Percentiles rank a stretch among this genome's conserved stretches.
Conservation (phyloP, 2,113 vertebrate species). For the Ochotona princeps region DNA sequence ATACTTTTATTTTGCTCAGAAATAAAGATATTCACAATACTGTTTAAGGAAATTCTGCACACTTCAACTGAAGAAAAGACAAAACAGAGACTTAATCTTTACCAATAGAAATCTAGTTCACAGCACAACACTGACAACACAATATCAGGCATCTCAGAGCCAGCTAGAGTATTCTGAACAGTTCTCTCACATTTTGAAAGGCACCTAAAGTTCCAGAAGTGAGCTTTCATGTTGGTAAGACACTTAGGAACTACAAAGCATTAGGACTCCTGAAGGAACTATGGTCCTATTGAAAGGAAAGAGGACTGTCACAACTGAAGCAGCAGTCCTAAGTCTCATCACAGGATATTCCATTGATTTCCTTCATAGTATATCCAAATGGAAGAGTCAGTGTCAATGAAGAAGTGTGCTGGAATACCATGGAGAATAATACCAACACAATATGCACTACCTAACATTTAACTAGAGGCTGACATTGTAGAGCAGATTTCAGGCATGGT, state of each 20-base stretch:
- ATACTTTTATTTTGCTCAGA: neutral
- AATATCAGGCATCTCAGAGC: neutral
- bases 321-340: neutral
- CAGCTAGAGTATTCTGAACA: neutral
- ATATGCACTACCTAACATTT: neutral
- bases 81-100: neutral
- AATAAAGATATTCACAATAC: neutral
- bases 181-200: neutral
- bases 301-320: neutral
- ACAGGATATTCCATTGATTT: neutral
- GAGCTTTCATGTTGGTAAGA: neutral
- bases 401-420: neutral
- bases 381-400: neutral
- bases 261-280: neutral
- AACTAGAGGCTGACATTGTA: too few species aligned
- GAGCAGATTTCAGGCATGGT: too few species aligned
- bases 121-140: neutral
- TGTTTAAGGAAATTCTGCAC: neutral
- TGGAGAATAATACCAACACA: slow-evolving; percentile 7
- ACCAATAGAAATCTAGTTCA: neutral
- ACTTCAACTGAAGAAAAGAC: neutral
- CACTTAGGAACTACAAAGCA: neutral
- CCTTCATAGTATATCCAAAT: neutral
- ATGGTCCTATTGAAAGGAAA: neutral
- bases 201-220: neutral